phyloP scores from a whole-genome alignment of 2,113 vertebrate genomes.

The Penelope pileata region DNA sequence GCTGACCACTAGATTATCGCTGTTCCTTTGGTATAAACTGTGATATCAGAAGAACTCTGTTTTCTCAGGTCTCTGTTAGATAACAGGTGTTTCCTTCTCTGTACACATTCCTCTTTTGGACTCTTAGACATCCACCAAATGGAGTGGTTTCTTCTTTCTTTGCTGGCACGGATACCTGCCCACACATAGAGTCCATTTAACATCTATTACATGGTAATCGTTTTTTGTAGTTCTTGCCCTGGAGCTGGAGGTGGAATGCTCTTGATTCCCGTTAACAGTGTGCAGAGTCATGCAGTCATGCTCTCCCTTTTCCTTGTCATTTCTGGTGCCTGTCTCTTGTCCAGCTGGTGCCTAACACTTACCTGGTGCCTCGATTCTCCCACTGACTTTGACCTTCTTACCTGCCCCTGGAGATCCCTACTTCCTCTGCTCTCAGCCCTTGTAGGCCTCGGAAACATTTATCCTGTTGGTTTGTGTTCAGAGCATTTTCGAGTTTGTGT shows the following conservation, averaged over 20 bases:
- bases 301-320: not conserved
- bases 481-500: not conserved
- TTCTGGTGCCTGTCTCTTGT: not conserved
- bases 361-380: not conserved
- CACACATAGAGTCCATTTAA: not conserved
- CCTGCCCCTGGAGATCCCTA: rapidly evolving
- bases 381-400: not conserved
- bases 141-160: not conserved
- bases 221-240: not conserved
- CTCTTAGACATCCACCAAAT: not conserved
- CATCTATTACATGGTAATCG: not conserved
- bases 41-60: not conserved
- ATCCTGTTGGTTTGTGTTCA: not conserved
- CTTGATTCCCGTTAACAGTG: not conserved
- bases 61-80: not conserved
- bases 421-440: not conserved
- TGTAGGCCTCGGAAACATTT: not conserved
- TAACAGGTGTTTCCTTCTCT: not conserved
- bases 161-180: rapidly evolving
- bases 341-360: not conserved
- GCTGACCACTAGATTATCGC: not conserved
- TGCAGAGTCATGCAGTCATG: not conserved
- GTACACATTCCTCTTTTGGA: not conserved
- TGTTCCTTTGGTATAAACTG: not conserved
- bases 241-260: not conserved